Base-by-base conservation (phyloP, 1,140 invertebrate genomes). In the Papilio polytes region DNA sequence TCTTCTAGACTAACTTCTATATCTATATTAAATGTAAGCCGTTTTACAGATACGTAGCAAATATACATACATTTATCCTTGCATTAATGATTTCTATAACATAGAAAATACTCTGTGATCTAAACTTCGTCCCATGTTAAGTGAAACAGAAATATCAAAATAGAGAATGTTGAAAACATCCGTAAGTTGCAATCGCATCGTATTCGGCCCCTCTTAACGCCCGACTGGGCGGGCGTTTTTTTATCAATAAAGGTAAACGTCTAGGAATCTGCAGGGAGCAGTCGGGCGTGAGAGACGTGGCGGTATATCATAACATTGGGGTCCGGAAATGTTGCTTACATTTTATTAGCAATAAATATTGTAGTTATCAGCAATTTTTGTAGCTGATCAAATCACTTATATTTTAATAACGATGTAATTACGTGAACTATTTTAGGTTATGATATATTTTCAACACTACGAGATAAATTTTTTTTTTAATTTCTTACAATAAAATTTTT, bases 131-230 rank as follows among this genome's bases (percentile, higher is more conserved):
- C 81, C 80, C 74, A 53, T 41, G 81, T 72, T 70, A 85, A 86
- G 81, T 86, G 82, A 81, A 83, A 83, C 83, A 84, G 85, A 86
- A 87, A 85, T 18, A 89, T 87, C 85, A 87, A 87, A 88, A 89
- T 89, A 88, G 83, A 84, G 82, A 85, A 82, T 80, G 80, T 84
- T 87, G 80, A 70, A 87, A 84, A 85, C 88, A 92, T 89, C 85
- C 81, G 81, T 51, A 80, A 84, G 81, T 83, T 93, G 91, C 91
- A 90, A 90, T 89, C 84, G 84, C 78, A 82, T 83, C 91, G 89
- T 87, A 90, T 85, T 84, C 74, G 80, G 78, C 82, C 86, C 88
- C 85, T 83, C 59, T 59, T 66, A 82, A 86, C 84, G 80, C 73
- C 78, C 73, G 80, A 86, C 85, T 87, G 82, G 80, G 82, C 82